phyloP scores from a whole-genome alignment of 1,140 invertebrate genomes.

The Drosophila pseudoobscura region DNA sequence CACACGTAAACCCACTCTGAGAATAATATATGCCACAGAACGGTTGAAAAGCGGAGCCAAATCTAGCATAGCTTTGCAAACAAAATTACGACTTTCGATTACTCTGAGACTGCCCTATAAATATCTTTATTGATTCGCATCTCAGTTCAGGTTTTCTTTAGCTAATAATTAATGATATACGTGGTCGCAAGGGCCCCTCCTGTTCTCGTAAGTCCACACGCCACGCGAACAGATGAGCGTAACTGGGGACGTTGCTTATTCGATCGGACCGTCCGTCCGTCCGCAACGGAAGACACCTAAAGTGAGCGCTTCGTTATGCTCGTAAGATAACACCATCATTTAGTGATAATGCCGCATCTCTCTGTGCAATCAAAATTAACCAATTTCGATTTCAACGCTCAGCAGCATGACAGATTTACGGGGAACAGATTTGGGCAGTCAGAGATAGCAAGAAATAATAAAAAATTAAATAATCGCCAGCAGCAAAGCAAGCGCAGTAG shows the following conservation, averaged over 20 bases:
- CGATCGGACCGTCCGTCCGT: too few relatives aligned
- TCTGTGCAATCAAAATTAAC: constrained; percentile 11
- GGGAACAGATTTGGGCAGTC: constrained; percentile 5
- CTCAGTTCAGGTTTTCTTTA: constrained; percentile 2
- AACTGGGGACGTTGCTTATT: too few relatives aligned
- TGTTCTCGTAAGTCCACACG: too few relatives aligned
- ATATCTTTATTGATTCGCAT: constrained; percentile 22
- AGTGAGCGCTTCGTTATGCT: too few relatives aligned
- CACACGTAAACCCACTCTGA: not conserved
- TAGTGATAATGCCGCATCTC: not conserved
- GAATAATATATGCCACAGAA: not conserved
- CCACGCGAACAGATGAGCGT: too few relatives aligned
- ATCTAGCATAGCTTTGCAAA: too few relatives aligned
- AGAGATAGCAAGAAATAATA: constrained; percentile 18
- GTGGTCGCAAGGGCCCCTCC: too few relatives aligned
- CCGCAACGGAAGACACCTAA: too few relatives aligned
- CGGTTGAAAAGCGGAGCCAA: not conserved
- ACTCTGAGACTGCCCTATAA: not conserved
- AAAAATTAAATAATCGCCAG: constrained; percentile 30
- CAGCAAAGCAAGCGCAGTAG: constrained; percentile 1
- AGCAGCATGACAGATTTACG: constrained; percentile 25
- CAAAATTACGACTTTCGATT: too few relatives aligned
- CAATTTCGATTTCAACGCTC: constrained; percentile 31
- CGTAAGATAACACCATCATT: too few relatives aligned
- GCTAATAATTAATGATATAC: constrained; percentile 12